phyloP scores from a whole-genome alignment of 2,888 invertebrate species.

The Melolontha melolontha region DNA sequence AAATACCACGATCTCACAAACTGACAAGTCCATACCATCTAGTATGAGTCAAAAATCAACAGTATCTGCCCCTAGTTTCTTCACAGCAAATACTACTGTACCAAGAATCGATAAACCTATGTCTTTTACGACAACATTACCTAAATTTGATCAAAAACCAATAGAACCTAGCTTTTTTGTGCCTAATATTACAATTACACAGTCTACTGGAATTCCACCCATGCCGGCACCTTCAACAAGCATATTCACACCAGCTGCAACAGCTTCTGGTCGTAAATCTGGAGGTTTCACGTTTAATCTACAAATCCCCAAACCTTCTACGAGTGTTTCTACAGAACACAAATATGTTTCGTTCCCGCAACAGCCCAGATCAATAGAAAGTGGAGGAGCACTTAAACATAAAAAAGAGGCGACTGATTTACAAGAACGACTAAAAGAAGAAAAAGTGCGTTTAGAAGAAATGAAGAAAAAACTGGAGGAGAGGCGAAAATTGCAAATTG shows the following conservation, averaged over 20 bases:
- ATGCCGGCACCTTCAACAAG: no score
- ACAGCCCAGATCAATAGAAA: constrained; percentile 23
- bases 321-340: neutral
- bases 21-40: no score
- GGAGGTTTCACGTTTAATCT: constrained; percentile 24
- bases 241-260: neutral
- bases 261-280: neutral
- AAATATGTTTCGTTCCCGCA: constrained; percentile 49
- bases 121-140: no score
- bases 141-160: no score
- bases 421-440: constrained; percentile 44
- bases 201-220: no score
- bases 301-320: neutral
- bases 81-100: no score
- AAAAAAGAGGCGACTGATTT: constrained; percentile 43
- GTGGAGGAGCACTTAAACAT: constrained; percentile 8
- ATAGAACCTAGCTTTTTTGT: no score
- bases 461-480: constrained; percentile 32
- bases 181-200: no score
- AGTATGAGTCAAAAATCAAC: no score
- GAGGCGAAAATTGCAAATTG: constrained; percentile 46
- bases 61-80: no score
- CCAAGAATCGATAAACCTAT: no score
- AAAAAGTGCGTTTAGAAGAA: constrained; percentile 43
- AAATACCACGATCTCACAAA: no score